Evolutionary conservation across 2,888 invertebrate species (phyloP).

Genomic region (Dioctria linearis): DNA sequence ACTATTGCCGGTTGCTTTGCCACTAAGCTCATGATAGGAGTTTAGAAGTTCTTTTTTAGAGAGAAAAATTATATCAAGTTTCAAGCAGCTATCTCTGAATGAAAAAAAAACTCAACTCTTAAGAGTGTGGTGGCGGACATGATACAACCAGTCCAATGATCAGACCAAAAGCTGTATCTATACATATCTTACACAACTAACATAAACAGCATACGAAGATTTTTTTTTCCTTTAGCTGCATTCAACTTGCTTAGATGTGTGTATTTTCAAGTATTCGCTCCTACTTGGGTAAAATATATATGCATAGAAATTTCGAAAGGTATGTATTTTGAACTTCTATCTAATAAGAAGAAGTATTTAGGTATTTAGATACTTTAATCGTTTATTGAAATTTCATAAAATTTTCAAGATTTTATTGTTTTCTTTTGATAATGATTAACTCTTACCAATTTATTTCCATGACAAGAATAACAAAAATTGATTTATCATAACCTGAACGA

Average conservation of each 20-base stretch:
- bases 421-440: no score
- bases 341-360: not conserved
- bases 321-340: constrained; percentile 33
- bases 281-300: constrained; percentile 1
- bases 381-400: no score
- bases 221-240: constrained; percentile 34
- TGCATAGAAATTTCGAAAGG: constrained; percentile 34
- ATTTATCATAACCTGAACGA: no score
- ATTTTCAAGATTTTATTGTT: no score
- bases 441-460: no score
- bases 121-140: constrained; percentile 18
- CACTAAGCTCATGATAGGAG: constrained; percentile 14
- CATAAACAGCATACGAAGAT: constrained; percentile 36
- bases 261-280: constrained; percentile 13
- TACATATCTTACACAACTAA: constrained; percentile 44
- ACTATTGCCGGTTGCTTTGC: not conserved
- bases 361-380: no score
- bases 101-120: constrained; percentile 27
- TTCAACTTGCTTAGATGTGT: constrained; percentile 26
- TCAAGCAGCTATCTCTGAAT: constrained; percentile 32
- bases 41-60: constrained; percentile 3
- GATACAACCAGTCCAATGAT: constrained; percentile 48
- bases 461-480: no score
- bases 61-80: constrained; percentile 47
- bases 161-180: constrained; percentile 51